phyloP scores from a whole-genome alignment of 2,888 invertebrate genomes.

The Drosophila nigricruria region DNA sequence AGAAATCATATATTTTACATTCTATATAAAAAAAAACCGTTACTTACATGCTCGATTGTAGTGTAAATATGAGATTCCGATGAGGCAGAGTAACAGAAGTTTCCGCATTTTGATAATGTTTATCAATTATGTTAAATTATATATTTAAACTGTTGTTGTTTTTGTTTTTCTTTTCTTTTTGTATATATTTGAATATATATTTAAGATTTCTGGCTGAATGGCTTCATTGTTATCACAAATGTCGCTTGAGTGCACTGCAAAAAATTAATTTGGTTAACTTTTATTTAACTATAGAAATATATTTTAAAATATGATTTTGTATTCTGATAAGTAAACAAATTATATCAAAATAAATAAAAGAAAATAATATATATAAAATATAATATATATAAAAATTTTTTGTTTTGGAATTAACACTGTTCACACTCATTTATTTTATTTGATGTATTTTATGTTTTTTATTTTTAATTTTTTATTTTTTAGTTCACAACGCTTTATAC shows the following conservation, averaged over 20 bases:
- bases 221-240: slow-evolving; percentile 36
- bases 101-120: slow-evolving; percentile 37
- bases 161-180: slow-evolving; percentile 7
- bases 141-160: slow-evolving; percentile 1
- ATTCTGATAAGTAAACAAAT: neutral
- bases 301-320: neutral
- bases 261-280: slow-evolving; percentile 19
- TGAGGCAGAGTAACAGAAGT: slow-evolving; percentile 30
- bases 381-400: no score
- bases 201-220: slow-evolving; percentile 5
- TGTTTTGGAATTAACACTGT: neutral
- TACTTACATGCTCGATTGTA: slow-evolving; percentile 47
- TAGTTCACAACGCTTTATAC: slow-evolving; percentile 2
- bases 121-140: slow-evolving; percentile 10
- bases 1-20: neutral
- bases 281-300: neutral
- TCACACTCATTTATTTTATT: neutral
- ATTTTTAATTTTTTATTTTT: neutral
- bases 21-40: neutral
- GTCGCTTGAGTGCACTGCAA: slow-evolving; percentile 48
- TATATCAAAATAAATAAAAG: neutral
- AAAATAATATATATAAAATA: neutral
- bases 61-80: slow-evolving; percentile 39
- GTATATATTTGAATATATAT: slow-evolving; percentile 9
- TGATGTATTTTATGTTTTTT: neutral